Percentiles rank a stretch among this genome's conserved stretches.
Conservation (phyloP, 2,113 vertebrate genomes). For the Poecile atricapillus region DNA sequence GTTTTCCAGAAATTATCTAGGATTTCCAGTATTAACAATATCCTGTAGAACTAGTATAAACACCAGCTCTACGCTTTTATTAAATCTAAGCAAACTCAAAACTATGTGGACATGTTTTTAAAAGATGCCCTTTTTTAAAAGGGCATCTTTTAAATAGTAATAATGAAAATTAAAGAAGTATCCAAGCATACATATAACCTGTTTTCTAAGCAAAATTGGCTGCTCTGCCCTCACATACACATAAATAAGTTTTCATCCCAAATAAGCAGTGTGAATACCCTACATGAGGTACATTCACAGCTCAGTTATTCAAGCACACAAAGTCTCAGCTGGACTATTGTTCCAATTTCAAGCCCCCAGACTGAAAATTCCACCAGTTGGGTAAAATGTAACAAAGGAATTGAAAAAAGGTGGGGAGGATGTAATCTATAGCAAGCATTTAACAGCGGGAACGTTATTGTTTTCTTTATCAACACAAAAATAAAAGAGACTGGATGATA, state of each 20-base stretch:
- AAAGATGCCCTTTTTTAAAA: no score
- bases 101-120: neutral
- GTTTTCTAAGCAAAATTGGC: neutral
- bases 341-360: neutral
- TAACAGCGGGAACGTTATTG: neutral
- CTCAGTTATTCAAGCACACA: neutral
- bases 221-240: neutral
- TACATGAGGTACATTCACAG: neutral
- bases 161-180: neutral
- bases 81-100: neutral
- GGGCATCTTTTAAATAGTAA: neutral
- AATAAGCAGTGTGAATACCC: neutral
- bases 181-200: neutral
- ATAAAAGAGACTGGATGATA: neutral
- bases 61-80: neutral
- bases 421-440: neutral
- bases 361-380: neutral
- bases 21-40: neutral
- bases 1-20: neutral
- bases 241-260: neutral
- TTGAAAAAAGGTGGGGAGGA: neutral
- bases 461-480: neutral
- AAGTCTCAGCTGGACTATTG: neutral
- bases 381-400: neutral
- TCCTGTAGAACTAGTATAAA: neutral